Percentiles rank a stretch among this genome's conserved stretches.
Conservation (phyloP, 2,113 vertebrate genomes). For the Sapajus apella region DNA sequence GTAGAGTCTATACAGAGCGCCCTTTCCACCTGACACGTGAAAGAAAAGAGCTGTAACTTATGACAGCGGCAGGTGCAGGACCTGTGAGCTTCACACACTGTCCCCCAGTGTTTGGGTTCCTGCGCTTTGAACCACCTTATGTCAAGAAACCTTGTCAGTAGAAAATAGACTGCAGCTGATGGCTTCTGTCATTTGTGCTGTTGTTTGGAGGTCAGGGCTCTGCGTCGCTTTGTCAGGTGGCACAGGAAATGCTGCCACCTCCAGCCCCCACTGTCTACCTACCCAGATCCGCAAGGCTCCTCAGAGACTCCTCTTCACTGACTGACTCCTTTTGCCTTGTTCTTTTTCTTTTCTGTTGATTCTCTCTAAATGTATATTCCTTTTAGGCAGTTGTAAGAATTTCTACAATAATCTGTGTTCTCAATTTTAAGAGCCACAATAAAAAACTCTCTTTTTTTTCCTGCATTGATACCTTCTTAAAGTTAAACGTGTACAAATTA, state of each 20-base stretch:
- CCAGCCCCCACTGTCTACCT: too few species aligned
- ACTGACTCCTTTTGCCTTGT: not conserved
- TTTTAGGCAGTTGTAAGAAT: not conserved
- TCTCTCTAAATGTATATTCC: not conserved
- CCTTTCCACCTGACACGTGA: not conserved
- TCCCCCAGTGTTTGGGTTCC: not conserved
- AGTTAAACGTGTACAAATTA: not conserved
- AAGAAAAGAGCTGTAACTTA: constrained; percentile 20
- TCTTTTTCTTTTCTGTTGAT: not conserved
- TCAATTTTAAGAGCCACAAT: not conserved
- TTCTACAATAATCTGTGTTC: not conserved
- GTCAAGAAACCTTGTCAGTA: not conserved
- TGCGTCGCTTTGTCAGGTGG: not conserved
- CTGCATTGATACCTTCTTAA: not conserved
- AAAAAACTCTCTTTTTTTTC: not conserved
- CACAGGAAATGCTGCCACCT: accelerated
- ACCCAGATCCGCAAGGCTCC: accelerated
- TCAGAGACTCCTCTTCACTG: not conserved
- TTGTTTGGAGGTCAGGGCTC: not conserved
- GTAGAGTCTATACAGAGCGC: not conserved
- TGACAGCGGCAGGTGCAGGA: not conserved
- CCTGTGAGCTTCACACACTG: not conserved
- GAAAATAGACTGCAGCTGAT: not conserved
- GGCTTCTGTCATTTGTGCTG: not conserved
- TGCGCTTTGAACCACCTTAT: not conserved